Evolutionary conservation across 2,888 invertebrate species (phyloP).

Genomic region (Agrochola lychnidis): DNA sequence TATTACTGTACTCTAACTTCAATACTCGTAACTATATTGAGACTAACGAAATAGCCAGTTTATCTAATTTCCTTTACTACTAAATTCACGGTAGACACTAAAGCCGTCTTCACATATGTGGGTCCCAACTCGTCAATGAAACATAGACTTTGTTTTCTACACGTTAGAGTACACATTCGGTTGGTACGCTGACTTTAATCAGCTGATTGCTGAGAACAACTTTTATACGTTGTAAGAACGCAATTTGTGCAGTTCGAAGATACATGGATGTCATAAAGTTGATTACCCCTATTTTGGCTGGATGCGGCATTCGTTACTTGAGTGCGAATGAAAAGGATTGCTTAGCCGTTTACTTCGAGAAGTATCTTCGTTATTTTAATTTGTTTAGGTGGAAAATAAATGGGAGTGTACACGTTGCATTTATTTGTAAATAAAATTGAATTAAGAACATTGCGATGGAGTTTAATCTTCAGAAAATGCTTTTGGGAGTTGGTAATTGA

Average conservation of each 20-base stretch:
- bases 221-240: conserved; percentile 83
- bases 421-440: conserved; percentile 39
- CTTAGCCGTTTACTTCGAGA: conserved; percentile 7
- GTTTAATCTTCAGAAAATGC: conserved; percentile 45
- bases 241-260: conserved; percentile 77
- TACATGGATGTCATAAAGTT: conserved; percentile 69
- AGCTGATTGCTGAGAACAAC: conserved; percentile 73
- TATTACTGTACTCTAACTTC: conserved; percentile 53
- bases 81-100: conserved; percentile 65
- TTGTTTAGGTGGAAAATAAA: conserved; percentile 28
- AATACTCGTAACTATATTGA: conserved; percentile 59
- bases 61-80: conserved; percentile 66
- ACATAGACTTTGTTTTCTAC: conserved; percentile 41
- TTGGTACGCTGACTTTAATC: conserved; percentile 60
- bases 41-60: conserved; percentile 60
- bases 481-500: conserved; percentile 41
- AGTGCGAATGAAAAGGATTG: conserved; percentile 38
- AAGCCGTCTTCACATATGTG: conserved; percentile 63
- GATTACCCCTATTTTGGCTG: conserved; percentile 61
- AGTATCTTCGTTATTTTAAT: conserved; percentile 36
- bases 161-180: conserved; percentile 45
- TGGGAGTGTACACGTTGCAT: conserved; percentile 16
- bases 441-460: conserved; percentile 46
- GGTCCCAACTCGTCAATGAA: conserved; percentile 18
- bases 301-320: conserved; percentile 61